Percentiles rank a stretch among this genome's conserved stretches.
phyloP scores from a whole-genome alignment of 2,888 invertebrate species.

The Melieria picta region DNA sequence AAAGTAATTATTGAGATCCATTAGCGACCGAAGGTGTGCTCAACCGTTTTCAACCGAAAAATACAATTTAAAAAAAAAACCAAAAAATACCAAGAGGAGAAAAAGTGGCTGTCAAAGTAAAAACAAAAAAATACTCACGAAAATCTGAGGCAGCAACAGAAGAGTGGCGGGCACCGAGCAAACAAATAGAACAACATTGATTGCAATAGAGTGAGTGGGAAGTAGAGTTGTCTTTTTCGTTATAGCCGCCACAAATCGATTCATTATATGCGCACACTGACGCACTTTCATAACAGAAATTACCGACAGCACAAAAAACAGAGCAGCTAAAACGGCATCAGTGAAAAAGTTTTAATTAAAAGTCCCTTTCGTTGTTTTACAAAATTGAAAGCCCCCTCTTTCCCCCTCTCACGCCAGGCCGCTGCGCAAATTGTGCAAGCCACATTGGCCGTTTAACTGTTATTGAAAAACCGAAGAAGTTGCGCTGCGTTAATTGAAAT shows the following conservation, averaged over 20 bases:
- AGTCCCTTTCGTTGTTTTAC: slow-evolving; percentile 12
- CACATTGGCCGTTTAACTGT: neutral
- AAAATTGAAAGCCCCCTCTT: neutral
- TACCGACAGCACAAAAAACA: neutral
- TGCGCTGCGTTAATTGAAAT: slow-evolving; percentile 34
- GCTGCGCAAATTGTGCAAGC: neutral
- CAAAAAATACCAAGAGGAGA: too few species aligned
- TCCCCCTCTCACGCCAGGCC: neutral
- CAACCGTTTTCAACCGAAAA: too few species aligned
- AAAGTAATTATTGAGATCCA: slow-evolving; percentile 28
- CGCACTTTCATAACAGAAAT: neutral
- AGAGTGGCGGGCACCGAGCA: too few species aligned
- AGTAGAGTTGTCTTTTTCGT: too few species aligned
- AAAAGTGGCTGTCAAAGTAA: too few species aligned
- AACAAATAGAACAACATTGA: too few species aligned
- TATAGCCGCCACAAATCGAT: too few species aligned
- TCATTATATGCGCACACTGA: too few species aligned
- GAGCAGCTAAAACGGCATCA: neutral
- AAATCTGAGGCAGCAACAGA: too few species aligned
- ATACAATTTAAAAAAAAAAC: too few species aligned
- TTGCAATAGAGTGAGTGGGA: too few species aligned
- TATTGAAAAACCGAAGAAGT: neutral
- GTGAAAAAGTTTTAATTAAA: slow-evolving; percentile 24
- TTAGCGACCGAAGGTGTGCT: neutral
- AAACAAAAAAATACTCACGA: too few species aligned